Base-by-base conservation (phyloP, 1,140 invertebrate genomes). In the Laodelphax striatellus region DNA sequence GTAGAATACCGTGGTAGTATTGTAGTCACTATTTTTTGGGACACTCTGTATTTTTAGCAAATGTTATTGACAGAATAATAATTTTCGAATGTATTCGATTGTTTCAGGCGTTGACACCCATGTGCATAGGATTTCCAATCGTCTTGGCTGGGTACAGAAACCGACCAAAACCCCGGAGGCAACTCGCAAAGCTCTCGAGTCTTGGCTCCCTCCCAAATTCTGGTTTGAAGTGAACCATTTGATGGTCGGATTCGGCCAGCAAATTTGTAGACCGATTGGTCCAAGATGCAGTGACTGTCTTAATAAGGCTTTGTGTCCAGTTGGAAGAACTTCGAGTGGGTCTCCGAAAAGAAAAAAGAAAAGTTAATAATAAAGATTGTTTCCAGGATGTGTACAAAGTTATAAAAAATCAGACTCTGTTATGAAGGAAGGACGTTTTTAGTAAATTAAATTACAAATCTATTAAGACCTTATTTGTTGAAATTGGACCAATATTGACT, bases 231-330 rank as follows among this genome's bases (percentile, higher is more conserved):
- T 97, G 0, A 98, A 98, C 76, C 80, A 89, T 70, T 75, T 97
- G 0, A 75, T 99, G 34, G 95, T 98, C 13, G 95, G 95, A 31
- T 98, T 99, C 77, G 96, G 96, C 4, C 95, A 99, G 76, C 88
- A 90, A 60, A 84, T 88, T 65, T 98, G 96, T 73, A 71, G 80
- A 57, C 88, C 94, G 5, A 73, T 87, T 0, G 81, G 79, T 52
- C 94, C 96, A 1, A 85, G 85, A 63, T 98, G 95, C 72, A 66
- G 64, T 0, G 76, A 81, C 57, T 98, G 96, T 73, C 74, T 94
- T 16, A 97, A 96, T 70, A 80, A 77, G 57, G 67, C 82, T 46
- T 80, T 96, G 21, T 98, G 95, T 73, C 91, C 92, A n/a, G 85
- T 76, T 70, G 82, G 72, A 50, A 71, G 66, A 58, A 68, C 46